A percentile compares a stretch with the other conserved stretches of the same genome.
Conservation (phyloP, 1,140 invertebrate species). For the Cydia fagiglandana region DNA sequence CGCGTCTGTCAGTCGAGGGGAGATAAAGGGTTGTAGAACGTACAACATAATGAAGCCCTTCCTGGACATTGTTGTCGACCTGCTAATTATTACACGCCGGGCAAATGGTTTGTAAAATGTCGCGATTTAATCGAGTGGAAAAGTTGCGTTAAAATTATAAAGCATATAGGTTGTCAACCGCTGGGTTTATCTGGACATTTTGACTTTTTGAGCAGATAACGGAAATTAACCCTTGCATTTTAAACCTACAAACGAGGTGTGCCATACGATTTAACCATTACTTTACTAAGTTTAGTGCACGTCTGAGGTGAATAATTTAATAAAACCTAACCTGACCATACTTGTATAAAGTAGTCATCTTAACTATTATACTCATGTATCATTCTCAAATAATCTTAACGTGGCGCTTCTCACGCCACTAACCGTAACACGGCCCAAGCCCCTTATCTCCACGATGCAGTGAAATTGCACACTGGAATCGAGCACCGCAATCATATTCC, state of each 20-base stretch:
- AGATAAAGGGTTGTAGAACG: slow-evolving; percentile 46
- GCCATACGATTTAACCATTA: no score
- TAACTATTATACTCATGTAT: background rate
- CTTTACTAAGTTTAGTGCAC: no score
- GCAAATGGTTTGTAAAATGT: slow-evolving; percentile 37
- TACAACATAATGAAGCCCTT: slow-evolving; percentile 54
- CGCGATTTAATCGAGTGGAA: slow-evolving; percentile 33
- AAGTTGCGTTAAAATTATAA: slow-evolving; percentile 19
- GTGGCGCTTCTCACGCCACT: background rate
- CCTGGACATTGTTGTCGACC: slow-evolving; percentile 48
- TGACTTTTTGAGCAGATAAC: background rate
- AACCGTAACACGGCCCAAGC: background rate
- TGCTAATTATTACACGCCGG: slow-evolving; percentile 48
- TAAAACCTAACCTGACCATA: no score
- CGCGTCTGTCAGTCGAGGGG: slow-evolving; percentile 44
- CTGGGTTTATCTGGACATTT: background rate
- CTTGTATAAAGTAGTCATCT: no score
- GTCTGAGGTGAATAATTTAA: no score
- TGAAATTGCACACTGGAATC: slow-evolving; percentile 1
- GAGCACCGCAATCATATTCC: background rate
- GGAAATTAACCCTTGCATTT: background rate
- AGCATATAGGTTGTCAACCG: background rate
- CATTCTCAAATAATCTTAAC: background rate
- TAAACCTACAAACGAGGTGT: no score
- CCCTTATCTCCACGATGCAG: background rate